Percentiles rank a stretch among this genome's conserved stretches.
phyloP scores from a whole-genome alignment of 2,113 vertebrate genomes.

The Urocynchramus pylzowi region DNA sequence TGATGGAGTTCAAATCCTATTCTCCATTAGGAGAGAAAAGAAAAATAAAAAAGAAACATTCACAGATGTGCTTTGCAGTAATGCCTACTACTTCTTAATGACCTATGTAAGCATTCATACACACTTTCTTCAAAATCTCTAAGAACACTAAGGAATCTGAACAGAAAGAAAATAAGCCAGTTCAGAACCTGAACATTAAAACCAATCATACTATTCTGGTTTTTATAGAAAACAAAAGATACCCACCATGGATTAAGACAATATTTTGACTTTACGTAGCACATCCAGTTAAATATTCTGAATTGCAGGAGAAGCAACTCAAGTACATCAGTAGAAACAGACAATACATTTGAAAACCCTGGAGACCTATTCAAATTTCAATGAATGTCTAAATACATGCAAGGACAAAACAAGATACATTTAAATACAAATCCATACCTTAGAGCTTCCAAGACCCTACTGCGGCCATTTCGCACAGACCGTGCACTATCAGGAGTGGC shows the following conservation, averaged over 20 bases:
- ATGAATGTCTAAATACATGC: not conserved
- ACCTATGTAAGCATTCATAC: not conserved
- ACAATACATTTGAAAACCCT: not conserved
- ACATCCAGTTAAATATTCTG: not conserved
- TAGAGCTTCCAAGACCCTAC: conserved; percentile 87
- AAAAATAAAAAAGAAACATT: not conserved
- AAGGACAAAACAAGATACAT: not conserved
- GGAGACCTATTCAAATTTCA: not conserved
- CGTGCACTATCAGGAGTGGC: conserved; percentile 77
- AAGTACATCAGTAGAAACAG: not conserved
- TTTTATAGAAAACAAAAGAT: not conserved
- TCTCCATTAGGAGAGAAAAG: not conserved
- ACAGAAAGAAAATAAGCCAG: not conserved
- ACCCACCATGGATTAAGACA: not conserved
- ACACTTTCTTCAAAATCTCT: not conserved
- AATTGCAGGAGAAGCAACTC: not conserved
- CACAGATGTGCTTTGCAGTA: not conserved
- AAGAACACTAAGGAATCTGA: not conserved
- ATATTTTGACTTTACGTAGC: not conserved
- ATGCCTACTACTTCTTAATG: not conserved
- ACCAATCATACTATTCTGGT: not conserved
- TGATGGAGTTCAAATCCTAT: not conserved
- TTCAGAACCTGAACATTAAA: not conserved
- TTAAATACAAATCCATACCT: conserved; percentile 71
- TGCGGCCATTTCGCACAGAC: conserved; percentile 76